Conservation (phyloP, 2,797 vertebrate genomes). For the Paguma larvata region DNA sequence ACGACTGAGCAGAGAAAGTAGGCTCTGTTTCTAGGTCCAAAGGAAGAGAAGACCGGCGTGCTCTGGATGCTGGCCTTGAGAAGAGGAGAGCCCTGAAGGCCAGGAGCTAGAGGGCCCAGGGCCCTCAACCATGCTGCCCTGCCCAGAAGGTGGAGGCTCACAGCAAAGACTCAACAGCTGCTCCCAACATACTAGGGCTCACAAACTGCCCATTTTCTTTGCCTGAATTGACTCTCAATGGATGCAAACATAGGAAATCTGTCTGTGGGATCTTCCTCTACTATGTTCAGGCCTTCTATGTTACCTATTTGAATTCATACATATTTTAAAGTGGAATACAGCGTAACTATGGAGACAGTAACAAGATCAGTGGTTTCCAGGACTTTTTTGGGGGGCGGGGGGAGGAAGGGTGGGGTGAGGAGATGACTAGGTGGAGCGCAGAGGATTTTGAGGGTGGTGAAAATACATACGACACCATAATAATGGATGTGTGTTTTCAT, state of each 20-base stretch:
- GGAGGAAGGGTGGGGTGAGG: background rate
- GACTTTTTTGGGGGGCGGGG: background rate
- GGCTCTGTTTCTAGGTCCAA: background rate
- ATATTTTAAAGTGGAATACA: background rate
- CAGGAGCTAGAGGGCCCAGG: background rate
- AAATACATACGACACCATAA: background rate
- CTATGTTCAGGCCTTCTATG: background rate
- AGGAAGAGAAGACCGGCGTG: background rate
- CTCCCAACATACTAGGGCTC: too few species aligned
- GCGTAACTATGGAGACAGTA: background rate
- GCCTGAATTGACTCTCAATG: background rate
- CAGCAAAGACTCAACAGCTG: background rate
- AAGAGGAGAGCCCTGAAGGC: background rate
- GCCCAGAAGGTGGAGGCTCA: background rate
- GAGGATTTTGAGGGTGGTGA: background rate
- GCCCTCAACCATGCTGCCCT: background rate
- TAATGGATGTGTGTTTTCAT: background rate
- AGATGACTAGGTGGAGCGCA: background rate
- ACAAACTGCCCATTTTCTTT: background rate
- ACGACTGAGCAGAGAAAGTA: background rate
- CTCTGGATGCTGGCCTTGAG: background rate
- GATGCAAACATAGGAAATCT: background rate
- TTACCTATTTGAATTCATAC: background rate
- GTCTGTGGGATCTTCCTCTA: too few species aligned
- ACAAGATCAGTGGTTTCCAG: background rate